Conservation (phyloP, 2,888 invertebrate genomes). For the Teinopalpus imperialis region DNA sequence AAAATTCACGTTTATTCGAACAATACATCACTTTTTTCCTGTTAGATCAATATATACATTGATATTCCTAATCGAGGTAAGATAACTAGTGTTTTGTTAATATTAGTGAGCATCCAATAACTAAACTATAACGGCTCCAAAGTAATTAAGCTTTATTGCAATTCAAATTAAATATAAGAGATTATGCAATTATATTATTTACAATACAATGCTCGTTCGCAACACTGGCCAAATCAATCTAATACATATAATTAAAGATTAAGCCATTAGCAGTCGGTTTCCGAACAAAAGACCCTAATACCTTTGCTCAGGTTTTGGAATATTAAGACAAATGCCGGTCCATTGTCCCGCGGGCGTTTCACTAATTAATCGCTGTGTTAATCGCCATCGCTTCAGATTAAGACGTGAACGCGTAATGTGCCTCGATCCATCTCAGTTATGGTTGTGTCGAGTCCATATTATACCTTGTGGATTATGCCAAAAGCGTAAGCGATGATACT, state of each 20-base stretch:
- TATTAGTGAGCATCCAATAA: too few species aligned
- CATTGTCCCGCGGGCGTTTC: constrained; percentile 60
- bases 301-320: constrained; percentile 29
- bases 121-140: too few species aligned
- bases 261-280: constrained; percentile 20
- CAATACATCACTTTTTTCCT: too few species aligned
- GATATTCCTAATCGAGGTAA: too few species aligned
- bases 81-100: too few species aligned
- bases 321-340: constrained; percentile 51
- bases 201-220: too few species aligned
- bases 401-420: constrained; percentile 69
- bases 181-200: neutral
- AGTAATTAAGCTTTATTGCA: too few species aligned
- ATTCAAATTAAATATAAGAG: too few species aligned
- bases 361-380: constrained; percentile 70
- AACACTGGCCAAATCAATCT: constrained; percentile 18
- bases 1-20: too few species aligned
- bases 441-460: constrained; percentile 46
- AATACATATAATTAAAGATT: constrained; percentile 12
- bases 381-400: constrained; percentile 66
- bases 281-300: constrained; percentile 25
- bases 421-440: constrained; percentile 72
- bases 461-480: constrained; percentile 37
- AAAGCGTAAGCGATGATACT: constrained; percentile 24
- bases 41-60: too few species aligned